Conservation (phyloP, 1,140 invertebrate genomes). For the Halesus radiatus region DNA sequence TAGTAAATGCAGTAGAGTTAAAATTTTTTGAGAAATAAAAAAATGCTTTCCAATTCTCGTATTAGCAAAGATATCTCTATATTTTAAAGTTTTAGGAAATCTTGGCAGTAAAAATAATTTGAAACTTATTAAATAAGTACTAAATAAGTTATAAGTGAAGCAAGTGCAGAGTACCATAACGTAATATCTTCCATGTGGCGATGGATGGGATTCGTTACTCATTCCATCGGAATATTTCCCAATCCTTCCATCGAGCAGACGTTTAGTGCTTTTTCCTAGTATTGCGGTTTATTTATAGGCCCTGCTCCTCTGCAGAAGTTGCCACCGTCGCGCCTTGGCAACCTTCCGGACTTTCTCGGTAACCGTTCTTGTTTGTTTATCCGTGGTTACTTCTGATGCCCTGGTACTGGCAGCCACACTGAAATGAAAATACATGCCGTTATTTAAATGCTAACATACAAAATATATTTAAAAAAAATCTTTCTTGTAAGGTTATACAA, state of each 20-base stretch:
- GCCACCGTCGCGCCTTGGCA: constrained; percentile 9
- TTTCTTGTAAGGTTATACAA: too few relatives aligned
- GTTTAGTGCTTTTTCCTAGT: constrained; percentile 25
- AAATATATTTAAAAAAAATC: too few relatives aligned
- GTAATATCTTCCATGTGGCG: background rate
- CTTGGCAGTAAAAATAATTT: too few relatives aligned
- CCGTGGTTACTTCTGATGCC: constrained; percentile 18
- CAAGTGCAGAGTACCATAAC: too few relatives aligned
- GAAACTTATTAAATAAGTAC: too few relatives aligned
- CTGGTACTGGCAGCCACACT: background rate
- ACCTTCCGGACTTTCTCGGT: constrained; percentile 11
- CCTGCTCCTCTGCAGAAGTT: background rate
- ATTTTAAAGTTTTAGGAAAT: too few relatives aligned
- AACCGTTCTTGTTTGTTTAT: constrained; percentile 17
- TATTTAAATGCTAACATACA: too few relatives aligned
- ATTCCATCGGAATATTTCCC: constrained; percentile 33
- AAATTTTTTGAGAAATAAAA: too few relatives aligned
- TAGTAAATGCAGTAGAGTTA: too few relatives aligned
- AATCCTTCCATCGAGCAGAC: constrained; percentile 24
- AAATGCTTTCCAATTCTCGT: too few relatives aligned
- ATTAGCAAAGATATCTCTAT: too few relatives aligned
- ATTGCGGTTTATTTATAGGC: constrained; percentile 24
- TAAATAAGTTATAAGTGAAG: too few relatives aligned
- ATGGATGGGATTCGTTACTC: background rate
- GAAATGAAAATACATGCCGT: background rate